Percentiles rank a stretch among this genome's conserved stretches.
Conservation (phyloP, 2,113 vertebrate species). For the Engraulis encrasicolus region DNA sequence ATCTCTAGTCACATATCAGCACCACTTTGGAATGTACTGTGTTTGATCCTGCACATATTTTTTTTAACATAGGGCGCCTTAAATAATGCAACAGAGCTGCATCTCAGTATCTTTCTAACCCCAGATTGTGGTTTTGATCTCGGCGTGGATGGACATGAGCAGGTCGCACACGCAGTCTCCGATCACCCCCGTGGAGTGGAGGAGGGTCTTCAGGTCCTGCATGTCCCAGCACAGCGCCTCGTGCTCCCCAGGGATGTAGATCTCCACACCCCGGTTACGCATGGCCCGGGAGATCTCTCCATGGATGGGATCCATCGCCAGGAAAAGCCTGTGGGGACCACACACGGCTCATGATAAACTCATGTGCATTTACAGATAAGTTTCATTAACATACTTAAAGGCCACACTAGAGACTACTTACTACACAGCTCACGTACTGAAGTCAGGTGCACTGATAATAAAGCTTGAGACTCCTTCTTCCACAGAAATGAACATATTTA, state of each 20-base stretch:
- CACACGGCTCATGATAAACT: background rate
- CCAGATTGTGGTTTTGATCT: constrained; percentile 79
- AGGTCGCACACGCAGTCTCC: constrained; percentile 86
- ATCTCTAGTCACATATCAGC: too few species aligned
- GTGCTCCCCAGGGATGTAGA: constrained; percentile 86
- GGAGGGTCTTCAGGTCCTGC: constrained; percentile 86
- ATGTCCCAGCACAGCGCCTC: constrained; percentile 76
- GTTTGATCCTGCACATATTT: too few species aligned
- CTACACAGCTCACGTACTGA: too few species aligned
- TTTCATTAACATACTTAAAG: background rate
- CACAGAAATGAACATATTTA: background rate
- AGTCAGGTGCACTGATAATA: too few species aligned
- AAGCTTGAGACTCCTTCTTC: too few species aligned
- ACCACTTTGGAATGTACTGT: too few species aligned
- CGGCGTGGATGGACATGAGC: constrained; percentile 83
- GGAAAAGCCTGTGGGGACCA: constrained; percentile 81
- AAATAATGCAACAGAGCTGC: background rate
- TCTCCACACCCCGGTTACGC: constrained; percentile 94
- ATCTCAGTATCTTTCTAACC: constrained; percentile 75
- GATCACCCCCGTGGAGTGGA: constrained; percentile 85
- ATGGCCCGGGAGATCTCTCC: constrained; percentile 98
- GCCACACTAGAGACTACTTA: too few species aligned
- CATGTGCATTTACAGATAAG: background rate
- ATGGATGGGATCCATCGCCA: constrained; percentile 94
- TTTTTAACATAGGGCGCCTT: too few species aligned